Conservation (phyloP, 1,140 invertebrate genomes). For the Asobara japonica region DNA sequence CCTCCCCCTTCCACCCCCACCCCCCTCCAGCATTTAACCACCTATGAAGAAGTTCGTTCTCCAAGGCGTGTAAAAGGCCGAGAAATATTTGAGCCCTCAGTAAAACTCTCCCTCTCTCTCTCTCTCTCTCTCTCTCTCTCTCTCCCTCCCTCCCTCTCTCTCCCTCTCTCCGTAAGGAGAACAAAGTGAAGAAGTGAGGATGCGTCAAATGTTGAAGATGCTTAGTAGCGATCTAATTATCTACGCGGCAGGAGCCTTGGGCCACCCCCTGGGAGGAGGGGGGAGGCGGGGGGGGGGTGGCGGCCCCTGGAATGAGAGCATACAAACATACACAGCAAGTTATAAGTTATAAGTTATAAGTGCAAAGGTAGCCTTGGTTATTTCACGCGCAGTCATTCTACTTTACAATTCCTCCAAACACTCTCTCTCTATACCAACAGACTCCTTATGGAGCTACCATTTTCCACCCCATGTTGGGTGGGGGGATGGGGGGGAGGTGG, state of each 20-base stretch:
- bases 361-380: neutral
- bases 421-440: neutral
- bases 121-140: too few relatives aligned
- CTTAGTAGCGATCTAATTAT: constrained; percentile 64
- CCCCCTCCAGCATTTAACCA: constrained; percentile 13
- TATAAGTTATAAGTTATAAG: neutral
- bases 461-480: neutral
- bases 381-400: constrained; percentile 9
- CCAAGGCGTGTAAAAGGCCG: constrained; percentile 30
- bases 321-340: neutral
- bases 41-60: constrained; percentile 29
- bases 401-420: constrained; percentile 3
- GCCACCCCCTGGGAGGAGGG: constrained; percentile 54
- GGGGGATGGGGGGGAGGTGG: too few relatives aligned
- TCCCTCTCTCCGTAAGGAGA: too few relatives aligned
- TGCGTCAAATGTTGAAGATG: constrained; percentile 50
- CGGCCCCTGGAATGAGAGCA: constrained; percentile 52
- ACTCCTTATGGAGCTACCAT: neutral
- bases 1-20: neutral
- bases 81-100: constrained; percentile 24
- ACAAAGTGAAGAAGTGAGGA: constrained; percentile 45
- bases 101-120: constrained; percentile 6
- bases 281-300: too few relatives aligned
- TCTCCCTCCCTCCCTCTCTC: too few relatives aligned
- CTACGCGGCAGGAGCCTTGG: constrained; percentile 56